Conservation (phyloP, 2,888 invertebrate genomes). For the Pinctada fucata region DNA sequence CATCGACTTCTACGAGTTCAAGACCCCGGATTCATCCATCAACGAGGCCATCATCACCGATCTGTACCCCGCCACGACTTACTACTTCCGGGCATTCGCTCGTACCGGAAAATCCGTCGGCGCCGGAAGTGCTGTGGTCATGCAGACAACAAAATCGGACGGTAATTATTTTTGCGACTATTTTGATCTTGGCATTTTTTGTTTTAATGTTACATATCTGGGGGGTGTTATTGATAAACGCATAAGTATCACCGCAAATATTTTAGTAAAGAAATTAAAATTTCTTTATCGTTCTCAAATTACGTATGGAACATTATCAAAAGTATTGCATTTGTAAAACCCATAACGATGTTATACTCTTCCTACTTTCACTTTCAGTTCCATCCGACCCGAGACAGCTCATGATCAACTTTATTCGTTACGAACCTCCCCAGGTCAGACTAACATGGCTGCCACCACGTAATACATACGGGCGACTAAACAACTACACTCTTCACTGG, state of each 20-base stretch:
- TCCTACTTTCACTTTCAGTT: slow-evolving; percentile 12
- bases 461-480: slow-evolving; percentile 22
- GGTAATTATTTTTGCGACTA: slow-evolving; percentile 8
- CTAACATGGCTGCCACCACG: slow-evolving; percentile 36
- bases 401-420: slow-evolving; percentile 14
- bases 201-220: background rate
- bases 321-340: too few relatives aligned
- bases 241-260: too few relatives aligned
- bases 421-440: slow-evolving; percentile 31
- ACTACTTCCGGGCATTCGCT: slow-evolving; percentile 30
- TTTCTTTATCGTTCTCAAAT: too few relatives aligned
- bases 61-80: slow-evolving; percentile 23
- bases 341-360: too few relatives aligned
- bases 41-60: slow-evolving; percentile 18
- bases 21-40: slow-evolving; percentile 9
- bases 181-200: background rate
- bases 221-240: background rate
- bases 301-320: too few relatives aligned
- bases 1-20: slow-evolving; percentile 20
- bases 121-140: slow-evolving; percentile 28
- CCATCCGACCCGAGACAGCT: slow-evolving; percentile 32
- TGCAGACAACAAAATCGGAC: slow-evolving; percentile 29
- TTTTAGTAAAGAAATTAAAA: too few relatives aligned
- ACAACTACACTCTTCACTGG: slow-evolving; percentile 34
- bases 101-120: slow-evolving; percentile 28